Conservation (phyloP, 2,888 invertebrate genomes). For the Carpatolechia fugitivella region DNA sequence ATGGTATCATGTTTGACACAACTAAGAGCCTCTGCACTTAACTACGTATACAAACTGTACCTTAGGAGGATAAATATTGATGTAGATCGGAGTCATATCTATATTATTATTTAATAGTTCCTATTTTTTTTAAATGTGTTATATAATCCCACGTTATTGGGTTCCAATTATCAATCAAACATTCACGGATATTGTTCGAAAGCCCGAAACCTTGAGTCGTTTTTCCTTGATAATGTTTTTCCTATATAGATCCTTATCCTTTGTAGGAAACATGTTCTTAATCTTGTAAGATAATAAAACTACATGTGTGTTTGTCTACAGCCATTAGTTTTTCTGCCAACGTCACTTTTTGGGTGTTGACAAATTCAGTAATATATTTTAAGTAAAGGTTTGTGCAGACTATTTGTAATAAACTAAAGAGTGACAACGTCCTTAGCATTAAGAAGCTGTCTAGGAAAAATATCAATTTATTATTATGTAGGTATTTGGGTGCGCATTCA, state of each 20-base stretch:
- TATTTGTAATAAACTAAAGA: no score
- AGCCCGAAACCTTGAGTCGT: slow-evolving; percentile 26
- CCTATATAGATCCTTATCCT: slow-evolving; percentile 40
- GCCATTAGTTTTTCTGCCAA: slow-evolving; percentile 5
- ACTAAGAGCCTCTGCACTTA: no score
- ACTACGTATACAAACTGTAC: no score
- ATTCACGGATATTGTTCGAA: slow-evolving; percentile 22
- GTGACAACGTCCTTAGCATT: no score
- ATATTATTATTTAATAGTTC: no score
- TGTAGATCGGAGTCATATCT: no score
- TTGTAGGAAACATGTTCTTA: slow-evolving; percentile 33
- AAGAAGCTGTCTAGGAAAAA: no score
- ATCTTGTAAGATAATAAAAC: slow-evolving; percentile 13
- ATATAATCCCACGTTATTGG: not conserved
- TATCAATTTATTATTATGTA: no score
- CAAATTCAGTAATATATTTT: not conserved
- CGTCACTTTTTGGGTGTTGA: slow-evolving; percentile 6
- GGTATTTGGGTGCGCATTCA: no score
- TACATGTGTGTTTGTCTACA: slow-evolving; percentile 7
- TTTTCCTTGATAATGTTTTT: slow-evolving; percentile 35
- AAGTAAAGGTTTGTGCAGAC: not conserved
- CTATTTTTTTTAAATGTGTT: no score
- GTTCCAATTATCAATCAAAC: slow-evolving; percentile 21
- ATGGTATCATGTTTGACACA: no score
- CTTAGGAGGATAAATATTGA: no score